These are phyloP conservation scores for Drosophila anceps DNA, from an alignment of 2,888 invertebrate species.

Conservation along the genomic window DNA sequence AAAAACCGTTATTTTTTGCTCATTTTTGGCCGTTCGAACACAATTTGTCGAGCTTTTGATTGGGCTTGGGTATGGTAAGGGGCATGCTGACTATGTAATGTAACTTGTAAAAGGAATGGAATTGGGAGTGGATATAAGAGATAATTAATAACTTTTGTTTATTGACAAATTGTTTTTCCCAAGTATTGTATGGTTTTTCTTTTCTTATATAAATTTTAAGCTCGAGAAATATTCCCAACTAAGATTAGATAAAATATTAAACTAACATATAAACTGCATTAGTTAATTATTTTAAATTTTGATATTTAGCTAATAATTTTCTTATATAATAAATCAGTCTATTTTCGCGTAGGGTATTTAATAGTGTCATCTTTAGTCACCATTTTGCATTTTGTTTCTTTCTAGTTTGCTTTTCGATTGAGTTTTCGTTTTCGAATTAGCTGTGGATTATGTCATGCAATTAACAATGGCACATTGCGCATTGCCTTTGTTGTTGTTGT, in stretches of 20 bases:
- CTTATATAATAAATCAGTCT: background rate
- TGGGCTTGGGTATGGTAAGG: background rate
- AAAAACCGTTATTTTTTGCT: constrained; percentile 16
- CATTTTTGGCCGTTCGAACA: constrained; percentile 34
- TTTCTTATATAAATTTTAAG: too few species aligned
- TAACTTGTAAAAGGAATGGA: background rate
- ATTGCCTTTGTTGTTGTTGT: constrained; percentile 46
- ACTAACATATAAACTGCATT: too few species aligned
- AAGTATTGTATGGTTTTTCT: too few species aligned
- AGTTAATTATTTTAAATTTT: too few species aligned
- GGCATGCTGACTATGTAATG: background rate
- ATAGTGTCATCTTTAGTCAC: constrained; percentile 6
- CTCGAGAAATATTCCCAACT: too few species aligned
- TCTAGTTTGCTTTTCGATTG: constrained; percentile 62
- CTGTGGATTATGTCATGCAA: constrained; percentile 79
- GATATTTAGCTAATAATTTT: too few species aligned
- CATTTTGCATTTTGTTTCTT: constrained; percentile 14
- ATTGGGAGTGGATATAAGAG: background rate
- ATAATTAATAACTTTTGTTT: background rate
- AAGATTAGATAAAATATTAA: too few species aligned
- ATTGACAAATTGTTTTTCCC: too few species aligned
- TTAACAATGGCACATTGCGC: constrained; percentile 74
- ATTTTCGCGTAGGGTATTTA: constrained; percentile 8
- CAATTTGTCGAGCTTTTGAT: constrained; percentile 49
- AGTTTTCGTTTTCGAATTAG: constrained; percentile 76